Evolutionary conservation across 1,140 invertebrate genomes (phyloP).

Genomic region (Drosophila virilis): DNA sequence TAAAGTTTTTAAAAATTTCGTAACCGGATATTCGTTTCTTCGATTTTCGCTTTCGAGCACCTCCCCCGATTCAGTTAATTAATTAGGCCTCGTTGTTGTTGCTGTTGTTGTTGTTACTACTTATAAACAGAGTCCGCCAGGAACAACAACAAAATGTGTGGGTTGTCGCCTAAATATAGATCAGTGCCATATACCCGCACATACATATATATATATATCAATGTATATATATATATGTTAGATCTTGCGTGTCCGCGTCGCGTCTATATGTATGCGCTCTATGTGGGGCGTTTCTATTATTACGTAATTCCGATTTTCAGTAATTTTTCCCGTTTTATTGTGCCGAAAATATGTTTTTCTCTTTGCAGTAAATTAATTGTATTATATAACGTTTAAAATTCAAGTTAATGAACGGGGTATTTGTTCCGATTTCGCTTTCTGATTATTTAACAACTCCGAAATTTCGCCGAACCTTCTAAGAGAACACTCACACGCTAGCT

Average conservation of each 20-base stretch:
- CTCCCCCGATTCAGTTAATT: slow-evolving; percentile 56
- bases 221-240: too few species aligned
- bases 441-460: slow-evolving; percentile 8
- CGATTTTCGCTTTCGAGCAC: slow-evolving; percentile 47
- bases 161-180: slow-evolving; percentile 81
- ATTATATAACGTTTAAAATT: slow-evolving; percentile 36
- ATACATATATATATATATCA: slow-evolving; percentile 15
- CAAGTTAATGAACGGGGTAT: too few species aligned
- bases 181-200: slow-evolving; percentile 52
- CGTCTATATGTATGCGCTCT: slow-evolving; percentile 18
- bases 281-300: slow-evolving; percentile 76
- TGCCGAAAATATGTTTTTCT: slow-evolving; percentile 7
- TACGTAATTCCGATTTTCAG: slow-evolving; percentile 70
- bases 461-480: neutral
- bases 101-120: slow-evolving; percentile 43
- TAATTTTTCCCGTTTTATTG: slow-evolving; percentile 18
- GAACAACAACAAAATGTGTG: slow-evolving; percentile 58
- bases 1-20: slow-evolving; percentile 57
- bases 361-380: slow-evolving; percentile 17
- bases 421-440: neutral
- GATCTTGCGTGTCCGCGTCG: slow-evolving; percentile 40
- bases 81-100: slow-evolving; percentile 59
- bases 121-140: slow-evolving; percentile 57
- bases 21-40: slow-evolving; percentile 71
- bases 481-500: slow-evolving; percentile 38